Percentiles rank a stretch among this genome's conserved stretches.
Conservation (phyloP, 2,888 invertebrate species). For the Acleris laterana region DNA sequence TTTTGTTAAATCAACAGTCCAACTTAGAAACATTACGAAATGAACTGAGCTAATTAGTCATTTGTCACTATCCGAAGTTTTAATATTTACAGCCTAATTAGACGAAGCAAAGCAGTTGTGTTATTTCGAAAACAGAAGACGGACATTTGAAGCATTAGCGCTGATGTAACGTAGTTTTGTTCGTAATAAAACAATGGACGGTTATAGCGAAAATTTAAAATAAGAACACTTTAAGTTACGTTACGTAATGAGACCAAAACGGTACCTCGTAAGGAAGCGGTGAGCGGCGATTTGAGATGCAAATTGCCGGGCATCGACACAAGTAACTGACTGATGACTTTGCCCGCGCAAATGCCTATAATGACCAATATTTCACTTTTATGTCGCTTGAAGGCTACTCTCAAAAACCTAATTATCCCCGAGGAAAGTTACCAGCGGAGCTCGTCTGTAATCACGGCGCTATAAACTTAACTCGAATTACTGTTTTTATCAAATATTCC, state of each 20-base stretch:
- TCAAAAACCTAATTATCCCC: constrained; percentile 59
- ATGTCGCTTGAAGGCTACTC: constrained; percentile 55
- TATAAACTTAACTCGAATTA: constrained; percentile 59
- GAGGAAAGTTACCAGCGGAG: constrained; percentile 52
- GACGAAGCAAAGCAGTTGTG: constrained; percentile 39
- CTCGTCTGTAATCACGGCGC: constrained; percentile 58
- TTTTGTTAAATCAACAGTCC: constrained; percentile 70
- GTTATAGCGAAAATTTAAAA: constrained; percentile 45
- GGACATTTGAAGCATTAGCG: not conserved
- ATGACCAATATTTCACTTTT: constrained; percentile 62
- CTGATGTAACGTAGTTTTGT: constrained; percentile 50
- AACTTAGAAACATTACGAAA: constrained; percentile 46
- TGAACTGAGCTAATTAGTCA: constrained; percentile 49
- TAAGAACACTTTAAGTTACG: constrained; percentile 40
- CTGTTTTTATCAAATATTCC: constrained; percentile 58
- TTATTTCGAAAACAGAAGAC: constrained; percentile 19
- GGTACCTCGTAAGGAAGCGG: constrained; percentile 39
- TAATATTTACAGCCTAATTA: constrained; percentile 49
- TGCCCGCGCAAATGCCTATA: constrained; percentile 53
- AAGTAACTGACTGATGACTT: constrained; percentile 46
- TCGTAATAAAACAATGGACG: constrained; percentile 60
- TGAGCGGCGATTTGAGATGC: constrained; percentile 50
- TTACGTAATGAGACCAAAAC: constrained; percentile 50
- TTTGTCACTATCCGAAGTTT: constrained; percentile 55
- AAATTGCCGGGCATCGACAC: constrained; percentile 50